Conservation (phyloP, 2,113 vertebrate species). For the Gymnorhina tibicen region DNA sequence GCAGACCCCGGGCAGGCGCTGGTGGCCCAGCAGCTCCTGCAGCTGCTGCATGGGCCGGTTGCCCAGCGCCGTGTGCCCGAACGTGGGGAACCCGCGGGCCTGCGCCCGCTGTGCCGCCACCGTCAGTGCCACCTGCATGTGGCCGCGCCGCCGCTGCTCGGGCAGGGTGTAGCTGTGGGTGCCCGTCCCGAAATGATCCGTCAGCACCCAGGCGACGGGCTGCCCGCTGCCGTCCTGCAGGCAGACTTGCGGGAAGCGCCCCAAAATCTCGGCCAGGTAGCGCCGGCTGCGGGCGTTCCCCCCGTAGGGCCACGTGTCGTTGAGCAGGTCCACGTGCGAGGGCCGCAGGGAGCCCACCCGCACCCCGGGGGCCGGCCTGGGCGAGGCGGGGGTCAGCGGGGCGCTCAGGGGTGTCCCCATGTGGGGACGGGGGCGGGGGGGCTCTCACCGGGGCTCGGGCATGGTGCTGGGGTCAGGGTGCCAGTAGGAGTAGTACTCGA, state of each 20-base stretch:
- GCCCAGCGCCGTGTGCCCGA: not conserved
- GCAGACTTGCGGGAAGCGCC: not conserved
- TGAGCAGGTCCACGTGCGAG: not conserved
- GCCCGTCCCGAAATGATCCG: not conserved
- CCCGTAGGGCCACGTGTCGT: not conserved
- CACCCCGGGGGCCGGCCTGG: not conserved
- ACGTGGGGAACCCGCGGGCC: not conserved
- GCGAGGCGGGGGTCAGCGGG: fast-evolving
- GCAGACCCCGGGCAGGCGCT: not conserved
- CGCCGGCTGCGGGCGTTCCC: not conserved
- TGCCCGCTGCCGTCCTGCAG: not conserved
- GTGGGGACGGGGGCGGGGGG: fast-evolving
- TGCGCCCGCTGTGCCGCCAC: not conserved
- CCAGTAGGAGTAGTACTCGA: not conserved
- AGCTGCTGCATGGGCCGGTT: conserved; percentile 16
- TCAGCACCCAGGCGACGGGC: not conserved
- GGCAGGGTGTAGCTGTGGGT: conserved; percentile 3
- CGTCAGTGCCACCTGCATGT: not conserved
- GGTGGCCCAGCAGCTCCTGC: conserved; percentile 2
- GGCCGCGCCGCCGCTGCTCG: not conserved
- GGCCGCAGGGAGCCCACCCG: not conserved
- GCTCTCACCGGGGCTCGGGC: not conserved
- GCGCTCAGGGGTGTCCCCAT: fast-evolving
- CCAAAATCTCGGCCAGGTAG: not conserved
- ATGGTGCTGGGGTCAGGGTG: conserved; percentile 5